Evolutionary conservation across 2,797 vertebrate species (phyloP).

Genomic region (Euphonia xanthogaster): DNA sequence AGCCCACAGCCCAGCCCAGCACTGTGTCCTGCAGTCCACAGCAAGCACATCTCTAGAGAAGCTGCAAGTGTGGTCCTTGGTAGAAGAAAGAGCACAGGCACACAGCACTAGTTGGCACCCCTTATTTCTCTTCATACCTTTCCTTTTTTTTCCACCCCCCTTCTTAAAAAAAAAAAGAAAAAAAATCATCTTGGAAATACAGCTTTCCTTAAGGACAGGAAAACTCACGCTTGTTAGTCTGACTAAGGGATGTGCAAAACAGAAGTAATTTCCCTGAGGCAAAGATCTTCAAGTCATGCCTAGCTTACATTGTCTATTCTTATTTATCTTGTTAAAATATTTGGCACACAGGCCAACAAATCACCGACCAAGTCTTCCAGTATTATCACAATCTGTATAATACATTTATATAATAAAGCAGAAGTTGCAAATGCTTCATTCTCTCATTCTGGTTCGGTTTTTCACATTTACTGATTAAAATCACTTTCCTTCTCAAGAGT

Average conservation of each 20-base stretch:
- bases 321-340: background rate
- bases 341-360: slow-evolving; percentile 45
- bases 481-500: background rate
- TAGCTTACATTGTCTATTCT: slow-evolving; percentile 1
- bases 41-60: background rate
- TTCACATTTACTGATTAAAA: background rate
- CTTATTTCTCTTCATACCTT: background rate
- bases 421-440: background rate
- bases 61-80: background rate
- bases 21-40: background rate
- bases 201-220: background rate
- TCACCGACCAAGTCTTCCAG: background rate
- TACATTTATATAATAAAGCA: background rate
- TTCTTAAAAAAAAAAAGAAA: background rate
- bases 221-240: slow-evolving; percentile 4
- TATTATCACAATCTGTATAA: slow-evolving; percentile 16
- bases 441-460: background rate
- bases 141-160: too few species aligned
- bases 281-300: slow-evolving; percentile 65
- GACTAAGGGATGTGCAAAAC: slow-evolving; percentile 48
- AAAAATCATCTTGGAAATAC: background rate
- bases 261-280: slow-evolving; percentile 66
- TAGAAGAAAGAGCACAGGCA: background rate
- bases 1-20: background rate
- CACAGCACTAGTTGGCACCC: background rate